Evolutionary conservation across 2,797 vertebrate species (phyloP), one percentile per base, ranked within the genome.

Genomic region (Catostomus latipinnis): DNA sequence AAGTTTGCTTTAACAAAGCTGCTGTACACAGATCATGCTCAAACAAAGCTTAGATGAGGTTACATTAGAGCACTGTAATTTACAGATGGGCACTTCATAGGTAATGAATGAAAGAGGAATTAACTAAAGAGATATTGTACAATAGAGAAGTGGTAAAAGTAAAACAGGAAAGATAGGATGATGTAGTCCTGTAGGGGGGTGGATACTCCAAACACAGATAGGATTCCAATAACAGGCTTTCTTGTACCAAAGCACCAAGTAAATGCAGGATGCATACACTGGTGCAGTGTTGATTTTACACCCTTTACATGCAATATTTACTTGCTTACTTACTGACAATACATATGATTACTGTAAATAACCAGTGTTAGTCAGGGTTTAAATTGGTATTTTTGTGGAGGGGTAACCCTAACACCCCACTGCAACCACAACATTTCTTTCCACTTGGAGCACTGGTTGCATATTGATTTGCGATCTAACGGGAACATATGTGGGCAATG

Each of bases 181-280:
- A 63, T 57, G 53, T 46, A 67, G 52, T 66, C 45, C 11, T 6
- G 34, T 57, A 16, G 49, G 45, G 49, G 12, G 43, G 46, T 49
- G 12, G n/a, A 14, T 49, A 56, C 49, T 52, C 18, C 16, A 61
- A 63, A 69, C 56, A 67, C 46, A 74, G 53, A 56, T 18, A 16
- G 56, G 43, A 46, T 73, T 67, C 43, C 43, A 85, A 67, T 78
- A 52, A 78, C 46, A 78, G 45, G 49, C 12, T 58, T 49, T 76
- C 63, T 61, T 56, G 48, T 58, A 57, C 63, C 68, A 56, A 48
- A 77, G 16, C 8, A 11, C 46, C 49, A 13, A 71, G 11, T 45
- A 52, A 68, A 57, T 49, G 48, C 65, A 46, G 6, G 18, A 60
- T 49, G 56, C 62, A 61, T 53, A 77, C 45, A 63, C n/a, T 46